Evolutionary conservation across 2,888 invertebrate species (phyloP), one percentile per base, ranked within the genome.

Genomic region (Nomada lathburiana): DNA sequence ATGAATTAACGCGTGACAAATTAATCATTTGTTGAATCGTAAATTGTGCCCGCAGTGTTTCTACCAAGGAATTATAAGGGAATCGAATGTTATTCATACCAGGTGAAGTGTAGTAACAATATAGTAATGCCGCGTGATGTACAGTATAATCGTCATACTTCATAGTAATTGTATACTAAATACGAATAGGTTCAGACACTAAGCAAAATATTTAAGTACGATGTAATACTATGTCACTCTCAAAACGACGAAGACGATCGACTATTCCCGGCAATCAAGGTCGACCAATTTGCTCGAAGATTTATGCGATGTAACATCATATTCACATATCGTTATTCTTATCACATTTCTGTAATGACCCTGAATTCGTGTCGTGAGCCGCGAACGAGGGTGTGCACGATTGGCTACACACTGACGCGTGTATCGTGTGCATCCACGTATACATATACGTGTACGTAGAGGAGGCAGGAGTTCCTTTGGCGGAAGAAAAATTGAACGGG

Each of bases 401-500:
- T 13, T 2, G 4, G 23, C 4, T 29, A 13, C 44, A 23, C 11
- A 5, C 9, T 13, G 13, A 10, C 13, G 10, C 23, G 62, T 59
- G 11, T 23, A 23, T 23, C 10, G 26, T 2, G 23, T 11, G 26
- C 0, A 65, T 5, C 13, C n/a, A 29, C 29, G 26, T 10, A n/a
- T 29, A 2, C n/a, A 11, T 52, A 20, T n/a, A 62, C 23, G 63
- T 47, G n/a, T 23, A 59, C 42, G 63, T 65, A 55, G 44, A 50
- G 59, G 78, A 65, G 75, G 79, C 77, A 71, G 74, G 80, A 72
- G 72, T 79, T 82, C 69, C 65, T 59, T 74, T 69, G 86, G 53
- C 83, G 81, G 82, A 87, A 90, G 89, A 91, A 91, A 91, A 92
- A 92, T 92, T 90, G 89, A 91, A 89, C 86, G 75, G 88, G 81